phyloP scores from a whole-genome alignment of 2,113 vertebrate genomes.

The Phaethon lepturus region DNA sequence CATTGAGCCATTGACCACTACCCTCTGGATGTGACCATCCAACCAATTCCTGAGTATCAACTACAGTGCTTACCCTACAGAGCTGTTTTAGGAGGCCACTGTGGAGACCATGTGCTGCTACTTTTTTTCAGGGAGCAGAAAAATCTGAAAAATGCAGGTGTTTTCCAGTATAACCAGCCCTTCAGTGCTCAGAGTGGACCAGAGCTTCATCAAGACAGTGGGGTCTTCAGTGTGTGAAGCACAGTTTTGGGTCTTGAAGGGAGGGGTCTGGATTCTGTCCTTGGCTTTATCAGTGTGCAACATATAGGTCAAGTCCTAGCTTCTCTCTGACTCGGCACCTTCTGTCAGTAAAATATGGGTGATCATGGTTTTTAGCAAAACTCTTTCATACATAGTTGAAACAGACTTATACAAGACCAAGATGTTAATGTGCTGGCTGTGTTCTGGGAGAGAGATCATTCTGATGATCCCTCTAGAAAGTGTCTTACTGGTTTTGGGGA shows the following conservation, averaged over 20 bases:
- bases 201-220: not conserved
- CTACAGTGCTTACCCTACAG: not conserved
- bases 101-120: not conserved
- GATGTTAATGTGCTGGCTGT: not conserved
- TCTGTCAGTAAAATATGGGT: not conserved
- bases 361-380: not conserved
- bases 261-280: not conserved
- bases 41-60: too few species aligned
- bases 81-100: not conserved
- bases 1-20: too few species aligned
- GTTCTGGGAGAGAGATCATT: not conserved
- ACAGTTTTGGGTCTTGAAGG: not conserved
- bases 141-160: not conserved
- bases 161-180: not conserved
- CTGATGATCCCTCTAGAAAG: not conserved
- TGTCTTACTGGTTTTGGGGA: not conserved
- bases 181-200: not conserved
- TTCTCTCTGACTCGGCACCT: not conserved
- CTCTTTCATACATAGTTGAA: not conserved
- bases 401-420: not conserved
- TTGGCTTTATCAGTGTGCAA: not conserved
- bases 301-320: not conserved
- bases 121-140: not conserved
- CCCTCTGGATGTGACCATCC: too few species aligned
- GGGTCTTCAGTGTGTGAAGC: not conserved